Percentiles rank a stretch among this genome's conserved stretches.
phyloP scores from a whole-genome alignment of 2,113 vertebrate species.

The Scortum barcoo region DNA sequence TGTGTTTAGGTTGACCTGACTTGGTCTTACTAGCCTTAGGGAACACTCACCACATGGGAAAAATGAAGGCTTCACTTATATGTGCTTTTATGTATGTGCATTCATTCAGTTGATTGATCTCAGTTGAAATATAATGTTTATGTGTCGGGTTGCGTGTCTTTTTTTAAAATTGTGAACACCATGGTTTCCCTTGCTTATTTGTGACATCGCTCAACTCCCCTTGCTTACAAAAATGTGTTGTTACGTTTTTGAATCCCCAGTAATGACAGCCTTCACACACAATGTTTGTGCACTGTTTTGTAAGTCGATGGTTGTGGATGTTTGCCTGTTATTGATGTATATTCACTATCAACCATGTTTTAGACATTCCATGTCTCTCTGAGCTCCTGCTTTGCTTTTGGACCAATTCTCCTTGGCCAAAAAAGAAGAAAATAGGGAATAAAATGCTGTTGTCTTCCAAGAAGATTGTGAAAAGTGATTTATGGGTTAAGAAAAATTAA shows the following conservation, averaged over 20 bases:
- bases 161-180: neutral
- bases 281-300: conserved; percentile 74
- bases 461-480: conserved; percentile 85
- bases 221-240: conserved; percentile 27
- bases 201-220: neutral
- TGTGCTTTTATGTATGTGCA: conserved; percentile 34
- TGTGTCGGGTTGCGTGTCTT: conserved; percentile 13
- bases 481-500: conserved; percentile 80
- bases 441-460: conserved; percentile 86
- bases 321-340: conserved; percentile 66
- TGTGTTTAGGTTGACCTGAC: conserved; percentile 32
- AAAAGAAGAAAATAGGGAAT: conserved; percentile 74
- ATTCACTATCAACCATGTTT: conserved; percentile 67
- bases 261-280: conserved; percentile 52
- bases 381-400: conserved; percentile 82
- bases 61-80: conserved; percentile 57
- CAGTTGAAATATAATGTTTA: conserved; percentile 12
- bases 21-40: conserved; percentile 48
- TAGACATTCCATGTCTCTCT: conserved; percentile 78
- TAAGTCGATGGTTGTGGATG: conserved; percentile 66
- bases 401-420: conserved; percentile 80
- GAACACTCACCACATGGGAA: conserved; percentile 57
- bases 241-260: conserved; percentile 49
- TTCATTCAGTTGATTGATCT: conserved; percentile 30
- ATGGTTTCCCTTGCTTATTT: conserved; percentile 8